Conservation (phyloP, 1,140 invertebrate species). For the Orussus abietinus region DNA sequence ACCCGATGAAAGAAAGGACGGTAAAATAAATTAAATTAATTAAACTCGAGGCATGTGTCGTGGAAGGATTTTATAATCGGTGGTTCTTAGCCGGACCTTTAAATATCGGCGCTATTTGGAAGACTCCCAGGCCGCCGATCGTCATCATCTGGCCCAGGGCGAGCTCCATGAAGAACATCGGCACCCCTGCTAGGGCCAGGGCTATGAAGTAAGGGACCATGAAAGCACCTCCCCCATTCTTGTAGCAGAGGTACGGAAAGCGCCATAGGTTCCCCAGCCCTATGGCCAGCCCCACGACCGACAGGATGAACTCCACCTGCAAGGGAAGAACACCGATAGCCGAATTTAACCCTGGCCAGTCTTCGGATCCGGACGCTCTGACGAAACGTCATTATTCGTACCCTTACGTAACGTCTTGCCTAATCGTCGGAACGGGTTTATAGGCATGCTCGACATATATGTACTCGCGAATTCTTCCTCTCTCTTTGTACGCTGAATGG, state of each 20-base stretch:
- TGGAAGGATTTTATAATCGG: not conserved
- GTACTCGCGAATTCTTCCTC: too few species aligned
- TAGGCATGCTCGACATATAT: too few species aligned
- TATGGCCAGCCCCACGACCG: slow-evolving; percentile 49
- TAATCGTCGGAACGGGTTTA: too few species aligned
- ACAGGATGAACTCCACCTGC: slow-evolving; percentile 41
- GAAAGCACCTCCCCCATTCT: slow-evolving; percentile 74
- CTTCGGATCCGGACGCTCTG: too few species aligned
- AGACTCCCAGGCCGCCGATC: slow-evolving; percentile 88
- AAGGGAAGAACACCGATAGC: too few species aligned
- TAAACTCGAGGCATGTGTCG: not conserved
- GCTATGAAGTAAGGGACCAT: slow-evolving; percentile 90
- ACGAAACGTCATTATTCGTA: too few species aligned
- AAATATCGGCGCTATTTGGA: slow-evolving; percentile 93
- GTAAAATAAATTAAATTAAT: too few species aligned
- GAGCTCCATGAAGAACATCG: slow-evolving; percentile 92
- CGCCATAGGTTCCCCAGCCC: slow-evolving; percentile 62
- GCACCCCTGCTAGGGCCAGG: slow-evolving; percentile 85
- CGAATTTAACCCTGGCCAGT: too few species aligned
- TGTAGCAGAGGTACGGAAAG: slow-evolving; percentile 61
- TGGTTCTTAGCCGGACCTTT: slow-evolving; percentile 71
- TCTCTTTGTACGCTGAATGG: too few species aligned
- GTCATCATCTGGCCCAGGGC: slow-evolving; percentile 90
- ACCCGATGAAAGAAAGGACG: too few species aligned
- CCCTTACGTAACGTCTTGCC: too few species aligned